Conservation (phyloP, 1,140 invertebrate species). For the Ganaspis sp. region DNA sequence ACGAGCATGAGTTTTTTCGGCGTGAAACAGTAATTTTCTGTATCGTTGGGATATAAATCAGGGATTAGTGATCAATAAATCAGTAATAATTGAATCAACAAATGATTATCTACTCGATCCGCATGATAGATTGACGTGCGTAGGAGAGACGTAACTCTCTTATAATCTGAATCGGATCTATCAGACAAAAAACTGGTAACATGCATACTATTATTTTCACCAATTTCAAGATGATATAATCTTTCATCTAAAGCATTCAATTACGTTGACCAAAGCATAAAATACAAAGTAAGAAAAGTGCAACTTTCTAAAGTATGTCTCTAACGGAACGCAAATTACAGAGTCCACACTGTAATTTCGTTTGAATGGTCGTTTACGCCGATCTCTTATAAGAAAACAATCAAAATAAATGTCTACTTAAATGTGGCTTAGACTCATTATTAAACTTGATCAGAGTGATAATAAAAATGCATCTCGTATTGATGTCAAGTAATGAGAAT, state of each 20-base stretch:
- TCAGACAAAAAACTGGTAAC: background rate
- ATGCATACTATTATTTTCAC: background rate
- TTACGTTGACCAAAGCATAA: slow-evolving; percentile 4
- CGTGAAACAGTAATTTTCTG: too few relatives aligned
- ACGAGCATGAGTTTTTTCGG: background rate
- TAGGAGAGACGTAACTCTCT: background rate
- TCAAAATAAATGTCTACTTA: slow-evolving; percentile 25
- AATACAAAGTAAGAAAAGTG: slow-evolving; percentile 19
- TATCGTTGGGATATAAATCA: background rate
- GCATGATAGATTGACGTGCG: background rate
- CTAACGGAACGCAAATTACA: slow-evolving; percentile 28
- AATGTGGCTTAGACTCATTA: background rate
- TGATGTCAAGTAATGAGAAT: slow-evolving; percentile 8
- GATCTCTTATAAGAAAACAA: slow-evolving; percentile 18
- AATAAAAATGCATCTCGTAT: background rate
- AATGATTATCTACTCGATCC: background rate
- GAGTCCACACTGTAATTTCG: slow-evolving; percentile 10
- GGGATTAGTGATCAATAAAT: slow-evolving; percentile 7
- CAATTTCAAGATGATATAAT: slow-evolving; percentile 1
- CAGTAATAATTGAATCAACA: slow-evolving; percentile 12
- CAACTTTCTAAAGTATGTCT: slow-evolving; percentile 26
- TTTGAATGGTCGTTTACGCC: slow-evolving; percentile 19
- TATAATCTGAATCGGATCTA: background rate
- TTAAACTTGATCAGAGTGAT: background rate
- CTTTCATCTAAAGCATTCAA: background rate